Base-by-base conservation (phyloP, 53 echinoderm and acorn worm species). In the Holothuria scabra region DNA sequence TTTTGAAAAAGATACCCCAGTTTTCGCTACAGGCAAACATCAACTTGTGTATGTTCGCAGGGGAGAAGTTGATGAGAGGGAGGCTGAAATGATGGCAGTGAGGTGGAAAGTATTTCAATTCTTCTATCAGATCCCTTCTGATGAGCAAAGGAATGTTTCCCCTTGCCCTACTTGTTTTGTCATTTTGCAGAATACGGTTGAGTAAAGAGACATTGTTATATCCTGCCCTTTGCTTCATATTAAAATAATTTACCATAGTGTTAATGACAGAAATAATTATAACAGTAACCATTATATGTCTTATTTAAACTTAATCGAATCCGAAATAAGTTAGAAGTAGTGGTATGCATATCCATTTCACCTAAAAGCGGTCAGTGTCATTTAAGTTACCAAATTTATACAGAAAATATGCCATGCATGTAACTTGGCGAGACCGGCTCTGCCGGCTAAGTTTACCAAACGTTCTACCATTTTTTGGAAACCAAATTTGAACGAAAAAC, bases 41-140 rank as follows among this genome's bases (percentile, higher is more conserved):
- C 87, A 64, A 56, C 32, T 87, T 32, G 59, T 87, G 21, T 66
- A 46, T 55, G 41, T 87, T 41, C 48, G 67, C 28, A 68, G 80
- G 5, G 81, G 87, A 0, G 67, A 52, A 52, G 69, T 87, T 13
- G 81, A 87, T 80, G 87, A 87, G 25, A 80, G 80, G 4, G 87
- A 87, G 44, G 81, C 80, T 5, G 85, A 87, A n/a, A 87, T 87
- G 87, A 87, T 87, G 87, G 38, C 75, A 8, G 76, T 78, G 3
- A 60, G 86, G 12, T 86, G 86, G 86, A 38, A 46, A 12, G 20
- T 44, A 19, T 86, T 86, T 52, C 23, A 37, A 28, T 64, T 64
- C 30, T 64, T 25, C 64, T 64, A 64, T 30, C 64, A 64, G 26
- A 64, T 64, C 64, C 64, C 64, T 28, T 26, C n/a, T 30, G 64